These are phyloP conservation scores for Caenorhabditis sp. DNA, from an alignment of 2,888 invertebrate genomes.

Conservation along the genomic window DNA sequence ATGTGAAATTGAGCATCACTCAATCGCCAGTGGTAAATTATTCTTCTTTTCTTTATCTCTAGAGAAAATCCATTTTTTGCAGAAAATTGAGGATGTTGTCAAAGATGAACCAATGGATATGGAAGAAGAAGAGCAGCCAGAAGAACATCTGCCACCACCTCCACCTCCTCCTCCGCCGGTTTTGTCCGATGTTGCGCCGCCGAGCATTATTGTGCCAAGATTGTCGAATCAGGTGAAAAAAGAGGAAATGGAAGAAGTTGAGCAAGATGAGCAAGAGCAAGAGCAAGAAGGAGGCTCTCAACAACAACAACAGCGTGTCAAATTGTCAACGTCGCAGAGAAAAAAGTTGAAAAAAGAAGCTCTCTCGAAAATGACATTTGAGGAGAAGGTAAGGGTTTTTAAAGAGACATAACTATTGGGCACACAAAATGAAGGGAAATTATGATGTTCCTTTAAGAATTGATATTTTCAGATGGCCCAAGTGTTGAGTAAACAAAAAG, in stretches of 20 bases:
- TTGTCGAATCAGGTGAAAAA: conserved; percentile 5
- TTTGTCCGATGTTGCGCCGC: conserved; percentile 6
- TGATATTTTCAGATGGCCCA: conserved; percentile 34
- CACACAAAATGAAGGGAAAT: neutral
- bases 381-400: conserved; percentile 19
- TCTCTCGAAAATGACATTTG: conserved; percentile 27
- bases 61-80: neutral
- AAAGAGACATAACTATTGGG: neutral
- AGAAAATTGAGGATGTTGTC: no score
- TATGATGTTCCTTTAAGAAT: no score
- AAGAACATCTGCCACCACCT: conserved; percentile 5
- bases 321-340: conserved; percentile 29
- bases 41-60: neutral
- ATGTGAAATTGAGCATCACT: conserved; percentile 10
- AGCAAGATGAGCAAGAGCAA: neutral
- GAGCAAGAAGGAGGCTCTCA: neutral
- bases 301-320: conserved; percentile 16
- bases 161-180: conserved; percentile 14
- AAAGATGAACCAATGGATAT: conserved; percentile 26
- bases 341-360: conserved; percentile 39
- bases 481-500: conserved; percentile 36
- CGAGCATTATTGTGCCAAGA: conserved; percentile 19
- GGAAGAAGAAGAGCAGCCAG: conserved; percentile 14
- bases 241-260: conserved; percentile 18
- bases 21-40: conserved; percentile 4